A percentile compares a stretch with the other conserved stretches of the same genome.
phyloP scores from a whole-genome alignment of 2,888 invertebrate genomes.

The Epicampocera succincta region DNA sequence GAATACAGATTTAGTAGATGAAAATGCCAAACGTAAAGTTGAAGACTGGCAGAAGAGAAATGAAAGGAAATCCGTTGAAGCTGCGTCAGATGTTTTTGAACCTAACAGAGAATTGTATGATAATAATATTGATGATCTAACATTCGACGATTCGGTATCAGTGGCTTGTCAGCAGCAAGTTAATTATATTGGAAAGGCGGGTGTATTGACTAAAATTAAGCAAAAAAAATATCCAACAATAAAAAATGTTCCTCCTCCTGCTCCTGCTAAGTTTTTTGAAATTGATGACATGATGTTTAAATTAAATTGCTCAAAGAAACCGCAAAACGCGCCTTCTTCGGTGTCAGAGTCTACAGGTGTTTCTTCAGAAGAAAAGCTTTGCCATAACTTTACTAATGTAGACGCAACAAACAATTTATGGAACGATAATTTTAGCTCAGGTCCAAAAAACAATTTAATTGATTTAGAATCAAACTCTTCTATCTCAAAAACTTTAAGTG shows the following conservation, averaged over 20 bases:
- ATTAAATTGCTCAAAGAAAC: background rate
- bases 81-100: slow-evolving; percentile 29
- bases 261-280: slow-evolving; percentile 65
- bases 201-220: slow-evolving; percentile 67
- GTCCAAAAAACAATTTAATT: background rate
- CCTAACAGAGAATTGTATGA: slow-evolving; percentile 6
- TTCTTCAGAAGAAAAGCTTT: slow-evolving; percentile 16
- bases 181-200: slow-evolving; percentile 71
- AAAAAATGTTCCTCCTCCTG: slow-evolving; percentile 68
- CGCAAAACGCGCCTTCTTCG: background rate
- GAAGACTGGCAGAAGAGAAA: slow-evolving; percentile 74
- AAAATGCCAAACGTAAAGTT: slow-evolving; percentile 73
- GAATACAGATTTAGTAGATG: slow-evolving; percentile 65
- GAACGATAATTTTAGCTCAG: background rate
- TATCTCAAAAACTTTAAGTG: slow-evolving; percentile 9
- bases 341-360: background rate
- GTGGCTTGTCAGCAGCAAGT: slow-evolving; percentile 1
- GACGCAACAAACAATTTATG: background rate
- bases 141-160: slow-evolving; percentile 73
- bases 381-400: background rate
- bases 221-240: slow-evolving; percentile 65
- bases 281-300: slow-evolving; percentile 40
- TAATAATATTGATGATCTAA: slow-evolving; percentile 66
- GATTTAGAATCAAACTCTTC: slow-evolving; percentile 31
- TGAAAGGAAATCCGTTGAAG: slow-evolving; percentile 54